These are phyloP conservation scores for Oophaga pumilio DNA, from an alignment of 2,113 vertebrate species.

Conservation along the genomic window DNA sequence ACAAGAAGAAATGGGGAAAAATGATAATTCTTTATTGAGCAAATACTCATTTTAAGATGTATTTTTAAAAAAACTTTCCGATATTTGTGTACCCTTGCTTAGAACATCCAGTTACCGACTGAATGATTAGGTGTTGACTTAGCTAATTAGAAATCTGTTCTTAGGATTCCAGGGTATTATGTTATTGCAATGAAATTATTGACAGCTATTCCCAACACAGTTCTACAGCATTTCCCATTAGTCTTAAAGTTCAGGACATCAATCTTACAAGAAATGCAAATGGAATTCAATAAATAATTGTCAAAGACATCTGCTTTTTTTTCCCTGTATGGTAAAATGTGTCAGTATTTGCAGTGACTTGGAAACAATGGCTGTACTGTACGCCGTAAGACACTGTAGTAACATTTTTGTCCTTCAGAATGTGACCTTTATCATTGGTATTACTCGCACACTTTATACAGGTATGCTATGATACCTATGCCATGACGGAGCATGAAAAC, in stretches of 20 bases:
- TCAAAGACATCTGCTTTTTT: constrained; percentile 49
- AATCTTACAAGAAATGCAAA: constrained; percentile 46
- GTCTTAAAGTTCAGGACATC: constrained; percentile 7
- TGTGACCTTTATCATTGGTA: constrained; percentile 15
- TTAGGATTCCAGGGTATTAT: constrained; percentile 50
- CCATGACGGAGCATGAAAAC: neutral
- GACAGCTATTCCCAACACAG: constrained; percentile 20
- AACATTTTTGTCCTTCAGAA: constrained; percentile 1
- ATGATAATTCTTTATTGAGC: neutral
- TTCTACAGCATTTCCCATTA: constrained; percentile 36
- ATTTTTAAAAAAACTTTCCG: constrained; percentile 34
- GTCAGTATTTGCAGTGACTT: neutral
- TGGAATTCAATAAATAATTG: constrained; percentile 53
- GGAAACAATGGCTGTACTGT: neutral
- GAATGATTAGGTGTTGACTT: constrained; percentile 58
- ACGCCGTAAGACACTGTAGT: neutral
- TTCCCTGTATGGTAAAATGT: constrained; percentile 23
- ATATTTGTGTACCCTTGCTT: neutral
- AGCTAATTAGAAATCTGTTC: constrained; percentile 58
- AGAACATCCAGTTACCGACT: constrained; percentile 32
- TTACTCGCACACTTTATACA: neutral
- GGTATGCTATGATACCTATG: neutral
- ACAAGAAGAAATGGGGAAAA: neutral
- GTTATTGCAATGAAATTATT: constrained; percentile 37
- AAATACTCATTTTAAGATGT: neutral